Evolutionary conservation across 2,797 vertebrate genomes (phyloP).

Genomic region (Aplochiton taeniatus): DNA sequence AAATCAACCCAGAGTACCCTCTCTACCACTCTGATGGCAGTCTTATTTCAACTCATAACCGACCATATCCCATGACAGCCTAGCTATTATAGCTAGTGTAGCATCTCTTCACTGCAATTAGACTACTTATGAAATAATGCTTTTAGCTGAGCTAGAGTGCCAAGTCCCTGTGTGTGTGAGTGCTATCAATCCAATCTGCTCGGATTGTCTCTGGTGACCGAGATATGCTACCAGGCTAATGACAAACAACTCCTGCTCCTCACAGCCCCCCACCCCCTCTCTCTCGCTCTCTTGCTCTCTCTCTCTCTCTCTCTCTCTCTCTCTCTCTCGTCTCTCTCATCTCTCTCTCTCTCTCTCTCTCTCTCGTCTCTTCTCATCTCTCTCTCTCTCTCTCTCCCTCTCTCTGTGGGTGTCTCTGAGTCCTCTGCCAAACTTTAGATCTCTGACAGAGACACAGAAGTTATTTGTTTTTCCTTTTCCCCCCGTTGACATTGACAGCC

Average conservation of each 20-base stretch:
- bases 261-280: conserved; percentile 49
- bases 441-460: conserved; percentile 63
- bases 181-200: conserved; percentile 77
- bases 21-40: conserved; percentile 21
- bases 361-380: conserved; percentile 19
- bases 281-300: background rate
- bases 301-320: conserved; percentile 16
- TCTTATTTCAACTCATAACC: conserved; percentile 29
- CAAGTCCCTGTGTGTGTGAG: conserved; percentile 59
- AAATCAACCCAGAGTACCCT: conserved; percentile 6
- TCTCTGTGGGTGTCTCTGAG: conserved; percentile 60
- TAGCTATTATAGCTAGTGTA: conserved; percentile 35
- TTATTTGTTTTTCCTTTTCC: conserved; percentile 55
- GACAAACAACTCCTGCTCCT: conserved; percentile 81
- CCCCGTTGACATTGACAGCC: conserved; percentile 52
- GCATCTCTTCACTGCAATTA: conserved; percentile 65
- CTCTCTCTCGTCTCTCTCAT: conserved; percentile 52
- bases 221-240: conserved; percentile 78
- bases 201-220: conserved; percentile 78
- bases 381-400: conserved; percentile 51
- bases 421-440: conserved; percentile 70
- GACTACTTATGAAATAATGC: conserved; percentile 72
- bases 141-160: conserved; percentile 71
- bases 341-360: conserved; percentile 49
- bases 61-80: conserved; percentile 20